Percentiles rank a stretch among this genome's conserved stretches.
phyloP scores from a whole-genome alignment of 2,888 invertebrate genomes.

The Andrena trimmerana region DNA sequence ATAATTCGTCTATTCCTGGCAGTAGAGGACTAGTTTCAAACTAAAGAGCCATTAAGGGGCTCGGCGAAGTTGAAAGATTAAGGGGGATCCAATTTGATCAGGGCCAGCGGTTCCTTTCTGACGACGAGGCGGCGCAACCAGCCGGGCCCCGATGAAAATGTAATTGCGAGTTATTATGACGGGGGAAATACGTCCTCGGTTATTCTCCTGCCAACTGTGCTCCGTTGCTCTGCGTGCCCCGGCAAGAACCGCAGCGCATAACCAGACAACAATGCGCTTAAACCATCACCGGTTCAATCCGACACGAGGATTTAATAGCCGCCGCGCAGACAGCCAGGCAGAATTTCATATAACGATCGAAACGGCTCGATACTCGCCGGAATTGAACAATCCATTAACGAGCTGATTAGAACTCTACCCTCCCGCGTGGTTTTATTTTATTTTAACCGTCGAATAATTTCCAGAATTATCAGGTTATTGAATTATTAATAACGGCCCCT shows the following conservation, averaged over 20 bases:
- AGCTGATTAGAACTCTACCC: constrained; percentile 12
- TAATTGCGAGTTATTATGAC: background rate
- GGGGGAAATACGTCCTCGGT: too few relatives aligned
- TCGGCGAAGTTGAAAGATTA: constrained; percentile 44
- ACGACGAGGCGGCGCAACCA: background rate
- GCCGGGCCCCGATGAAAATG: background rate
- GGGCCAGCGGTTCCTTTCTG: background rate
- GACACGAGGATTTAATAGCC: constrained; percentile 1
- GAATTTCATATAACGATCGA: background rate
- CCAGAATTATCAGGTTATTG: constrained; percentile 13
- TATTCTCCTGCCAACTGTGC: background rate
- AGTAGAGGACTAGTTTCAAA: constrained; percentile 25
- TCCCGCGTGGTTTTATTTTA: background rate
- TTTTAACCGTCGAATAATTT: constrained; percentile 5
- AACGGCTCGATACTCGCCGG: background rate
- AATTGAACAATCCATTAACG: constrained; percentile 15
- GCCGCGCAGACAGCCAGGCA: too few relatives aligned
- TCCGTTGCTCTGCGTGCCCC: background rate
- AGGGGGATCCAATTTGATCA: constrained; percentile 21
- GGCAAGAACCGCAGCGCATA: background rate
- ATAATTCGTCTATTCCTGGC: constrained; percentile 43
- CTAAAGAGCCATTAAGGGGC: constrained; percentile 29
- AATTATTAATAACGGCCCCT: constrained; percentile 34
- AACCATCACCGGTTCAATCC: background rate
- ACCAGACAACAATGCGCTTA: background rate